Base-by-base conservation (phyloP, 2,113 vertebrate species). In the Ptilorrhoa leucosticta region DNA sequence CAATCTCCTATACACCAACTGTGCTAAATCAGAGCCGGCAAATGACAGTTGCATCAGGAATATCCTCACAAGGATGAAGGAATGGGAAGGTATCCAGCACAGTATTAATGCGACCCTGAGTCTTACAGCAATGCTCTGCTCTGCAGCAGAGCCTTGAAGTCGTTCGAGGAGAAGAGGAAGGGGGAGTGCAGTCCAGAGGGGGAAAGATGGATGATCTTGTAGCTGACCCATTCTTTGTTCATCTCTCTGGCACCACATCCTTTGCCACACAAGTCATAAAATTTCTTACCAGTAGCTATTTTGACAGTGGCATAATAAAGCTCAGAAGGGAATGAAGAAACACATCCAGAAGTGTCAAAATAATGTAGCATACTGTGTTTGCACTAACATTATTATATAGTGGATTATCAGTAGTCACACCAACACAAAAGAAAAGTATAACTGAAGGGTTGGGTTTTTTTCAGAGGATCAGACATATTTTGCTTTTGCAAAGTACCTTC, bases 181-280 rank as follows among this genome's bases (percentile, higher is more conserved):
- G 89, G 78, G 50, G 73, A 82, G 56, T 15, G 40, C 1, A 10
- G 75, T 73, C 89, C 82, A 47, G 75, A 79, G 73, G 39, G 82
- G 73, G 65, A 50, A 91, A 97, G 94, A 95, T 90, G 70, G 50
- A 91, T 96, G 87, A 53, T 91, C 95, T 66, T 45, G 54, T 44
- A 89, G 66, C 84, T 95, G 93, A 94, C 84, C 89, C 66, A 42
- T 83, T 95, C 92, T 94, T 94, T 93, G 81, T 85, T 95, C 91
- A 44, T 82, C 87, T 91, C 53, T 65, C 48, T 95, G 91, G 91
- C 83, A 94, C 83, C 73, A 78, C 77, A 94, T 94, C 81, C 65
- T 96, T 95, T 93, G 89, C 89, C 81, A 92, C 78, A 60, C 40
- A 57, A 89, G 84, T 91, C 81, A 95, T 96, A 96, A 95, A 93